A percentile compares a stretch with the other conserved stretches of the same genome.
Conservation (phyloP, 1,140 invertebrate genomes). For the Rhopalosiphum maidis region DNA sequence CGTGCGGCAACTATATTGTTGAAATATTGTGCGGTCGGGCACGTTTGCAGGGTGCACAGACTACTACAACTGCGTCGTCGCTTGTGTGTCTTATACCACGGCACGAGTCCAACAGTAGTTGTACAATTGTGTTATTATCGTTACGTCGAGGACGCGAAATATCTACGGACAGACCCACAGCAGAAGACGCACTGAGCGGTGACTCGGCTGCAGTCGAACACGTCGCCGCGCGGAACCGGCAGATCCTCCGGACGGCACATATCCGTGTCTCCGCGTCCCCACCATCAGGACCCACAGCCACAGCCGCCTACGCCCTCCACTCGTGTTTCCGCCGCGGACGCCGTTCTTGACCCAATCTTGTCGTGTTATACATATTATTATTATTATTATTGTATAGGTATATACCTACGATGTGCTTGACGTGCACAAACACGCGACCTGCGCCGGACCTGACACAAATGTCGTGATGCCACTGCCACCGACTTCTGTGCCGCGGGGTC, state of each 20-base stretch:
- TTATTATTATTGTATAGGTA: too few species aligned
- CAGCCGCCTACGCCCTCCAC: neutral
- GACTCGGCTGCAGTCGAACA: neutral
- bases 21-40: neutral
- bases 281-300: neutral
- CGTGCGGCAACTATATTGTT: too few species aligned
- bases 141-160: neutral
- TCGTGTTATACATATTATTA: too few species aligned
- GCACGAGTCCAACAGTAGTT: neutral
- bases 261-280: neutral
- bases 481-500: neutral
- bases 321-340: neutral
- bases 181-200: neutral
- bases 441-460: neutral
- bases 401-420: neutral
- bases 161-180: neutral
- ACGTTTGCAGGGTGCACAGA: neutral
- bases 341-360: conserved; percentile 27
- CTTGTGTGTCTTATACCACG: neutral
- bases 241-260: neutral
- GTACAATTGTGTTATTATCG: too few species aligned
- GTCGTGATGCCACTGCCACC: neutral
- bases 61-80: neutral
- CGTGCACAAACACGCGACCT: neutral
- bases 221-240: neutral